These are phyloP conservation scores for Scaptomyza pallida DNA, from an alignment of 1,140 invertebrate species.

Conservation along the genomic window DNA sequence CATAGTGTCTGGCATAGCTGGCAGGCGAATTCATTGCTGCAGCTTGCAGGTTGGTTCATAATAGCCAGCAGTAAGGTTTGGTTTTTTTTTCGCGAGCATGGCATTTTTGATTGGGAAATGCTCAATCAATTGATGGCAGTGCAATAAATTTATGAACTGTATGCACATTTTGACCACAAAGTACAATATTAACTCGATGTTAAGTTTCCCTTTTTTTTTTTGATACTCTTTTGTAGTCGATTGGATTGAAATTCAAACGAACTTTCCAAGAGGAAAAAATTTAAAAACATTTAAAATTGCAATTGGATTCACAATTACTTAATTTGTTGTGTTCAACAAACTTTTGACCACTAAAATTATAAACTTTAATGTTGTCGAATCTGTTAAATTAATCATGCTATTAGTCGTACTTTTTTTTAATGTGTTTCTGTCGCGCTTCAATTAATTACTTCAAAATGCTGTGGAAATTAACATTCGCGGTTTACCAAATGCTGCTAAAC, in stretches of 20 bases:
- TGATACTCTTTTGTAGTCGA: background rate
- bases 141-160: constrained; percentile 32
- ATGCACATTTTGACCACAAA: constrained; percentile 1
- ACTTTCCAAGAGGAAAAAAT: background rate
- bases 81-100: background rate
- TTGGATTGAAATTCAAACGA: background rate
- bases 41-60: background rate
- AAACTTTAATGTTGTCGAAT: background rate
- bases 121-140: constrained; percentile 28
- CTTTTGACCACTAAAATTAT: background rate
- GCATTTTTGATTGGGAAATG: constrained; percentile 50
- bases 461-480: constrained; percentile 60
- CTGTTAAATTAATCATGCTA: constrained; percentile 13
- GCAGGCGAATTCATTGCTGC: background rate
- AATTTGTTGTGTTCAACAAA: too few species aligned
- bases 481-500: constrained; percentile 41
- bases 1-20: constrained; percentile 9
- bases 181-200: background rate
- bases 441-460: constrained; percentile 62
- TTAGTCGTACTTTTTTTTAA: background rate
- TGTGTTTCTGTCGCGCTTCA: constrained; percentile 5
- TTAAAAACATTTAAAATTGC: too few species aligned
- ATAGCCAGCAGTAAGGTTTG: constrained; percentile 2
- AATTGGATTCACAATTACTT: too few species aligned
- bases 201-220: too few species aligned